Base-by-base conservation (phyloP, 2,888 invertebrate genomes). In the Campoplex capitator region DNA sequence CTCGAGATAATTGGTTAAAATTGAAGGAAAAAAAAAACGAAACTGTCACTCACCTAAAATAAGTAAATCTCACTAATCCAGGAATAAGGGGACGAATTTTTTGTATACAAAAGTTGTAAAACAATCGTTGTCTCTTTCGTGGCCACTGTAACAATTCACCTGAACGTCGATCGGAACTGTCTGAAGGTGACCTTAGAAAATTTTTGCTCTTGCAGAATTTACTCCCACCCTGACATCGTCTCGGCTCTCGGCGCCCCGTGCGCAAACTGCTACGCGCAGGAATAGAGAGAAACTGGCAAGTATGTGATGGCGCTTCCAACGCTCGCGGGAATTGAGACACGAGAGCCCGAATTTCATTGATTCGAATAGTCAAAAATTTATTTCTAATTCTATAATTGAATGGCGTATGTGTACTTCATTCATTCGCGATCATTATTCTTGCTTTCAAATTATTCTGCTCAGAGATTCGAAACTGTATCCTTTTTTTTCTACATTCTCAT, bases 121-220 rank as follows among this genome's bases (percentile, higher is more conserved):
- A 78, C 38, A 35, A 70, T 28, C 81, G 78, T 71, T 73, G n/a
- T 58, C 77, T 42, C 87, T 68, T 78, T 78, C 81, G 83, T 89
- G 87, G 79, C 74, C 84, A 85, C 88, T 90, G 90, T 89, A 88
- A 90, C 83, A 85, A 90, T 89, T 91, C 91, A 88, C 93, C 91
- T 89, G 90, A 89, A 83, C 90, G 87, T 89, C 90, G 90, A 90
- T 90, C 86, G 84, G 88, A 87, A 78, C 88, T 88, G 90, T 91
- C 91, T 92, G 92, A 93, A 93, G 93, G 93, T 93, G 93, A 93
- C 93, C 93, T 93, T 93, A 91, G 82, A 78, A 77, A 58, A 58
- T 78, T 85, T 88, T 77, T 54, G 83, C 83, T 88, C 83, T 76
- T 87, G 80, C 79, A 85, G 82, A 86, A 86, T 85, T 56, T 62